phyloP scores from a whole-genome alignment of 2,888 invertebrate species.

The Drosophila algonquin region DNA sequence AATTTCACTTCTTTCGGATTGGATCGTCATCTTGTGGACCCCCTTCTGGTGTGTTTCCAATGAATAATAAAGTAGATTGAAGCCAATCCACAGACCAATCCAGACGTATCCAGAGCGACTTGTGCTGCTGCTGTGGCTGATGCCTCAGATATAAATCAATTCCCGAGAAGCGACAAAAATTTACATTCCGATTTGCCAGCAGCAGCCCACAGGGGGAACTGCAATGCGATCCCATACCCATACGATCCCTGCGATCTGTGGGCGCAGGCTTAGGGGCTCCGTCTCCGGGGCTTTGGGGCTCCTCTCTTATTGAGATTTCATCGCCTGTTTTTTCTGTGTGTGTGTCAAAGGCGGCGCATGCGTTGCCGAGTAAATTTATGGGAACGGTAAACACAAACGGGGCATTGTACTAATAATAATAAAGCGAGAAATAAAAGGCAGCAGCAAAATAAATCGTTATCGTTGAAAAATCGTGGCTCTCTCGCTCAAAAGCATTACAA shows the following conservation, averaged over 20 bases:
- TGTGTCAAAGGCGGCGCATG: conserved; percentile 69
- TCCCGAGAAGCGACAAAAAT: conserved; percentile 76
- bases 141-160: conserved; percentile 75
- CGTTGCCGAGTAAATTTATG: conserved; percentile 70
- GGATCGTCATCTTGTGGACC: conserved; percentile 30
- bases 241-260: conserved; percentile 35
- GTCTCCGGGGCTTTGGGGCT: conserved; percentile 8
- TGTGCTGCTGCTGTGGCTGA: conserved; percentile 28
- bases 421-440: conserved; percentile 28
- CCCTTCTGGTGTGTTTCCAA: conserved; percentile 62
- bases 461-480: conserved; percentile 66
- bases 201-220: neutral
- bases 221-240: neutral
- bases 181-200: conserved; percentile 68
- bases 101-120: conserved; percentile 10
- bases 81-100: conserved; percentile 42
- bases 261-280: conserved; percentile 3
- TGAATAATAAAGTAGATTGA: conserved; percentile 75
- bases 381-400: conserved; percentile 72
- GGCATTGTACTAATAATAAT: conserved; percentile 68
- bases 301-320: conserved; percentile 72
- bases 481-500: conserved; percentile 59
- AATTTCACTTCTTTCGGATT: conserved; percentile 57
- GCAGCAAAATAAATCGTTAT: conserved; percentile 63
- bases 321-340: conserved; percentile 70